Evolutionary conservation across 1,140 invertebrate genomes (phyloP), one percentile per base, ranked within the genome.

Genomic region (Paracyclopina nana): DNA sequence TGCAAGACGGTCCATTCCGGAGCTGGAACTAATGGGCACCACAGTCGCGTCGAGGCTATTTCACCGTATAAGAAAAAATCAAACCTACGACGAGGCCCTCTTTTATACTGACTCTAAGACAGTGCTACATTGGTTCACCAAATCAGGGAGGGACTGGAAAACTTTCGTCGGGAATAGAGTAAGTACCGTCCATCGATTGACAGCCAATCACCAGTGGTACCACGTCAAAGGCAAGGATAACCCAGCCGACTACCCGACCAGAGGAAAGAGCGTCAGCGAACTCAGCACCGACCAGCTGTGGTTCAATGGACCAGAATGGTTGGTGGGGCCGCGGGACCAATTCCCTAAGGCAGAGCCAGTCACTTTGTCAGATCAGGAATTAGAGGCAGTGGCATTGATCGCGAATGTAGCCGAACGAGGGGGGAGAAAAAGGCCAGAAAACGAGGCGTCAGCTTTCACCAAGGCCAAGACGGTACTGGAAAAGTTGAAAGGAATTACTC

Each of bases 1-100:
- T n/a, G n/a, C n/a, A n/a, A 67, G 67, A 11, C 41, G 61, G n/a
- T 61, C 64, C n/a, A 59, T 72, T 22, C 69, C 71, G 6, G 44
- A 65, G 53, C 55, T 71, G 18, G 70, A 72, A 57, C 55, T 72
- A 16, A 60, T 57, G 46, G 67, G 60, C 6, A 68, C 68, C 6
- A 38, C 61, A 1, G 42, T 70, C 12, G 50, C 68, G 6, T 57
- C 62, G 3, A 57, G 59, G 6, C 43, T 63, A 14, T 46, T 31
- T 0, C 29, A 31, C 1, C 40, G 57, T 6, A 9, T n/a, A 16
- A 14, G 55, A 20, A 26, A 49, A 9, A 43, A 53, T 6, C 18
- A 53, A 0, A 49, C 50, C 20, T 25, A 52, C 6, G 3, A 48
- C n/a, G 6, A 25, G 25, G 26, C 25, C 6, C 8, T 38, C 14